A percentile compares a stretch with the other conserved stretches of the same genome.
These are phyloP conservation scores for Lepeophtheirus salmonis DNA, from an alignment of 1,140 invertebrate species.

Conservation along the genomic window DNA sequence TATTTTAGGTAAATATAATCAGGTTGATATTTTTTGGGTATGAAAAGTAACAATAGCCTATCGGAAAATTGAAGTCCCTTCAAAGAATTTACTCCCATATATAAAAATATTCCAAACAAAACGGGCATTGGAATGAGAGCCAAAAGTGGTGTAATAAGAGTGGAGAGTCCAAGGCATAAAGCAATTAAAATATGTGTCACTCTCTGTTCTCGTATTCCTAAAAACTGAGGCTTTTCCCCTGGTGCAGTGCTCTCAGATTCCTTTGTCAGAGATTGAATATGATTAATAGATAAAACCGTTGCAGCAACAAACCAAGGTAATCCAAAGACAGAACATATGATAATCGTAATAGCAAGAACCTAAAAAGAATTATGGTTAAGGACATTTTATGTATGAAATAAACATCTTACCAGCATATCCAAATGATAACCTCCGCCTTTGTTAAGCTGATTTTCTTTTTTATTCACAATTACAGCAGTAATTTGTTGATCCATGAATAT, in stretches of 20 bases:
- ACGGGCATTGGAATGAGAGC: slow-evolving; percentile 35
- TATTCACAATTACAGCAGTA: slow-evolving; percentile 31
- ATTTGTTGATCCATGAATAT: slow-evolving; percentile 32
- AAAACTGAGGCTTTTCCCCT: slow-evolving; percentile 28
- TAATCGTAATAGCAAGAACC: slow-evolving; percentile 27
- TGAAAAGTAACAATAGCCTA: slow-evolving; percentile 37
- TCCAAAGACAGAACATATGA: slow-evolving; percentile 30
- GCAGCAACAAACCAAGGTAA: slow-evolving; percentile 33
- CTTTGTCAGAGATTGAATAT: slow-evolving; percentile 21
- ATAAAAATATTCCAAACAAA: slow-evolving; percentile 44
- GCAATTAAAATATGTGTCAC: slow-evolving; percentile 28
- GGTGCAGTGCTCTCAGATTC: slow-evolving; percentile 26
- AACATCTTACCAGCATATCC: slow-evolving; percentile 25
- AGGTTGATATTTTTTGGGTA: slow-evolving; percentile 45
- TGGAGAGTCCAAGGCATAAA: slow-evolving; percentile 27
- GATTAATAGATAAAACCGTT: slow-evolving; percentile 28
- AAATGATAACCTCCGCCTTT: slow-evolving; percentile 33
- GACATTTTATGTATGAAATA: neutral
- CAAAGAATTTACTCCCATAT: slow-evolving; percentile 44
- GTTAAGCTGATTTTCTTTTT: slow-evolving; percentile 30
- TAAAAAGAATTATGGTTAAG: neutral
- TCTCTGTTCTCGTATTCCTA: slow-evolving; percentile 30
- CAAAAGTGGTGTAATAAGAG: slow-evolving; percentile 27
- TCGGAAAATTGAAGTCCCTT: slow-evolving; percentile 37
- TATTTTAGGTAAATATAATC: slow-evolving; percentile 37